Evolutionary conservation across 2,113 vertebrate species (phyloP).

Genomic region (Camelus dromedarius): DNA sequence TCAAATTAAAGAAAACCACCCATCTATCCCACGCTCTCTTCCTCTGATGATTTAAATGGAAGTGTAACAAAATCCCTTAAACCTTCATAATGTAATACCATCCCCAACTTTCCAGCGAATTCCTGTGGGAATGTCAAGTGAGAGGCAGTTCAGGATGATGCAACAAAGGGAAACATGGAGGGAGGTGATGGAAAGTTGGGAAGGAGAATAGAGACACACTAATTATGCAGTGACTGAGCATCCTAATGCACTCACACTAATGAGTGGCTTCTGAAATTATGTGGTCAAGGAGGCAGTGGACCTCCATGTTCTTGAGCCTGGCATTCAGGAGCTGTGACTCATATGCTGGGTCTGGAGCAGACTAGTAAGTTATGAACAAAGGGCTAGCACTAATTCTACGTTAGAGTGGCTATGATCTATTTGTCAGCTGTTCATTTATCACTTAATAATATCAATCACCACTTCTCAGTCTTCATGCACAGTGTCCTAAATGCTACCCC

Average conservation of each 20-base stretch:
- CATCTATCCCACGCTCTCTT: constrained; percentile 11
- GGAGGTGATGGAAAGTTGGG: background rate
- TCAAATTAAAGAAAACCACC: constrained; percentile 53
- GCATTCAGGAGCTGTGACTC: background rate
- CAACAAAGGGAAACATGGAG: background rate
- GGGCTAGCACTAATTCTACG: background rate
- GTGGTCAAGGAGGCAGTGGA: background rate
- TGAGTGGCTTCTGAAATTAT: background rate
- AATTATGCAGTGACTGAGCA: background rate
- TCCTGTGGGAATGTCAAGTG: constrained; percentile 24
- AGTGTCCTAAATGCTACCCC: background rate
- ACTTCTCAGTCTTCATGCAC: background rate
- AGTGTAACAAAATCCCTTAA: constrained; percentile 60
- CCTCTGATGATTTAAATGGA: constrained; percentile 58
- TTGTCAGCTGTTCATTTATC: constrained; percentile 41
- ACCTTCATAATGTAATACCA: constrained; percentile 50
- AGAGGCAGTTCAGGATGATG: background rate
- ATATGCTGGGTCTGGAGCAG: background rate
- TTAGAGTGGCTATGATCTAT: background rate
- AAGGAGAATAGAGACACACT: background rate
- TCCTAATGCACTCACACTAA: background rate
- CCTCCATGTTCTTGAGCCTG: background rate
- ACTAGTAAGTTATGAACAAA: background rate
- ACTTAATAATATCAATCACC: background rate
- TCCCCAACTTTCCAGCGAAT: constrained; percentile 61